Percentiles rank a stretch among this genome's conserved stretches.
Conservation (phyloP, 2,797 vertebrate species). For the Oophaga sylvatica region DNA sequence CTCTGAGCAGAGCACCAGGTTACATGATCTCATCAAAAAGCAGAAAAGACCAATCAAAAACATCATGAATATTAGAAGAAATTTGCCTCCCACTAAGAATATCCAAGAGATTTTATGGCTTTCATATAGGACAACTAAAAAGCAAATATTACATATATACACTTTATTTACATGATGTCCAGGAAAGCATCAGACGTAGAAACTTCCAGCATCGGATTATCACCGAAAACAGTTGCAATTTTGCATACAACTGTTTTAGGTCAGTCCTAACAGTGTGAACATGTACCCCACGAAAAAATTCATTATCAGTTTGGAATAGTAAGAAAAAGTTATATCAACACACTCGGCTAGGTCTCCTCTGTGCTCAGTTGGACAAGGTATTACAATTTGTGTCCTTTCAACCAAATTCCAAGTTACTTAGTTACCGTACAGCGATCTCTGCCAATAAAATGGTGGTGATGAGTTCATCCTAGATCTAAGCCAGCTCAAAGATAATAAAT, state of each 20-base stretch:
- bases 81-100: conserved; percentile 4
- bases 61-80: background rate
- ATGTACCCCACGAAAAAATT: conserved; percentile 7
- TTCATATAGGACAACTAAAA: conserved; percentile 2
- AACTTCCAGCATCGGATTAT: conserved; percentile 33
- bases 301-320: background rate
- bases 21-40: background rate
- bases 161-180: conserved; percentile 29
- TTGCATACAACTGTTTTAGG: background rate
- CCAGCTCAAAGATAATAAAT: background rate
- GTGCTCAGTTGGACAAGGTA: background rate
- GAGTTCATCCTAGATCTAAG: background rate
- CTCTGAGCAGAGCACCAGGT: background rate
- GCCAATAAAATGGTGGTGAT: background rate
- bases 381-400: background rate
- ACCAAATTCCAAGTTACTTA: background rate
- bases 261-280: background rate
- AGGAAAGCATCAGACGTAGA: background rate
- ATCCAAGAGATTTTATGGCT: conserved; percentile 15
- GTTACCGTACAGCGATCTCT: background rate
- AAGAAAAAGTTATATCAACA: background rate
- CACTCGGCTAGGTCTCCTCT: background rate
- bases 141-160: conserved; percentile 5
- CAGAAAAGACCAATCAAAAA: background rate
- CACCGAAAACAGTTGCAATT: conserved; percentile 10